Percentiles rank a stretch among this genome's conserved stretches.
phyloP scores from a whole-genome alignment of 2,888 invertebrate genomes.

The Mythimna loreyi region DNA sequence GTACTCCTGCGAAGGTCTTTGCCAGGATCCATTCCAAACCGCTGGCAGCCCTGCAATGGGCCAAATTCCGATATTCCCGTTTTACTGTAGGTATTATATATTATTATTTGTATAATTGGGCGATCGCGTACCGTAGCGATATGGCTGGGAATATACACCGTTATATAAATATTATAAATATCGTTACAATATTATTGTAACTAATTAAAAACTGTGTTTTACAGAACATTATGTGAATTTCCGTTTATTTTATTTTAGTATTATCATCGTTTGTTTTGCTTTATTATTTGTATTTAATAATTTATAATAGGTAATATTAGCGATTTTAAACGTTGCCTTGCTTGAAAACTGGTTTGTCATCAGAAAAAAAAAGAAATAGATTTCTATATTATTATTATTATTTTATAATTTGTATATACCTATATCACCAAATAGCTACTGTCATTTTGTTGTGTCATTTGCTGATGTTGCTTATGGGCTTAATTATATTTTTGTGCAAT shows the following conservation, averaged over 20 bases:
- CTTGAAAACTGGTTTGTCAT: no score
- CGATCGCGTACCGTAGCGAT: neutral
- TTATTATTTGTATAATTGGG: slow-evolving; percentile 21
- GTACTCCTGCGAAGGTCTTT: neutral
- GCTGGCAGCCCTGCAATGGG: slow-evolving; percentile 14
- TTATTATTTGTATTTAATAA: slow-evolving; percentile 13
- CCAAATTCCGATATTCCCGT: neutral
- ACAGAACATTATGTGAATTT: slow-evolving; percentile 52
- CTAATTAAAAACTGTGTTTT: slow-evolving; percentile 53
- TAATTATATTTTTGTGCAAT: no score
- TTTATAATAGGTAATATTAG: neutral
- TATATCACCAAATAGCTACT: no score
- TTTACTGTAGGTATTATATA: neutral
- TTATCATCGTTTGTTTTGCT: slow-evolving; percentile 17
- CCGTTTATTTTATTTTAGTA: slow-evolving; percentile 50
- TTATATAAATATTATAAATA: slow-evolving; percentile 35
- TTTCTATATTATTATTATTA: no score
- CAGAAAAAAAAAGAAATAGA: no score
- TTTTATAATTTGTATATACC: no score
- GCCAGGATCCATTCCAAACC: neutral
- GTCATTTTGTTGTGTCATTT: no score
- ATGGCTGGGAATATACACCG: slow-evolving; percentile 32
- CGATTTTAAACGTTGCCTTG: no score
- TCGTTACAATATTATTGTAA: slow-evolving; percentile 14
- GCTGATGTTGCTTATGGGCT: no score